Conservation (phyloP, 1,140 invertebrate genomes). For the Rhopalosiphum padi region DNA sequence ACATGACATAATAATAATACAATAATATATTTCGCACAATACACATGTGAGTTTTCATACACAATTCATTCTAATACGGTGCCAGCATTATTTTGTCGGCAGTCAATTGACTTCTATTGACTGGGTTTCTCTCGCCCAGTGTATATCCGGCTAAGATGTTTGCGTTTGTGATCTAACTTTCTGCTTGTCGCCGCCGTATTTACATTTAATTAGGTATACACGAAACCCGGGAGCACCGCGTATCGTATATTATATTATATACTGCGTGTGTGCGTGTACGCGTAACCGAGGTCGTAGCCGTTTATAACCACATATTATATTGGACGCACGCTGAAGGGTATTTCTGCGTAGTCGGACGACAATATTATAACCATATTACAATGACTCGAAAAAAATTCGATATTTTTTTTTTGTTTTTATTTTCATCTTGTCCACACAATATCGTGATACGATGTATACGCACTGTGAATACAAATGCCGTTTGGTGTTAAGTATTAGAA, state of each 20-base stretch:
- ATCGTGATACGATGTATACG: neutral
- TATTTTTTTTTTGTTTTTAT: neutral
- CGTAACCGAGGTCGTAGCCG: neutral
- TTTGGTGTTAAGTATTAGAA: neutral
- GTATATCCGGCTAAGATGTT: neutral
- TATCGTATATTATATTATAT: neutral
- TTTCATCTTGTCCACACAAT: neutral
- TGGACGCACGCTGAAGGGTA: neutral
- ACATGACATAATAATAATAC: constrained; percentile 2
- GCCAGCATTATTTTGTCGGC: neutral
- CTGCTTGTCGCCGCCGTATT: neutral
- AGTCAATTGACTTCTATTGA: constrained; percentile 39
- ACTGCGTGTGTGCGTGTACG: neutral
- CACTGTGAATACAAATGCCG: neutral
- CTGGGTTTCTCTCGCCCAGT: neutral
- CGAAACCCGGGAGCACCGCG: neutral
- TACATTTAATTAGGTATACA: constrained; percentile 16
- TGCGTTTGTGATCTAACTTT: constrained; percentile 31
- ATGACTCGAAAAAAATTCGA: neutral
- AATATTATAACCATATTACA: neutral
- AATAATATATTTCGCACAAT: neutral
- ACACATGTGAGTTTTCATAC: neutral
- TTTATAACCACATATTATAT: constrained; percentile 11
- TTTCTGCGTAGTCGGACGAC: neutral
- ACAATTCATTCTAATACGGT: constrained; percentile 17